Percentiles rank a stretch among this genome's conserved stretches.
Evolutionary conservation across 1,140 invertebrate genomes (phyloP).

Genomic region (Prorops nasuta): DNA sequence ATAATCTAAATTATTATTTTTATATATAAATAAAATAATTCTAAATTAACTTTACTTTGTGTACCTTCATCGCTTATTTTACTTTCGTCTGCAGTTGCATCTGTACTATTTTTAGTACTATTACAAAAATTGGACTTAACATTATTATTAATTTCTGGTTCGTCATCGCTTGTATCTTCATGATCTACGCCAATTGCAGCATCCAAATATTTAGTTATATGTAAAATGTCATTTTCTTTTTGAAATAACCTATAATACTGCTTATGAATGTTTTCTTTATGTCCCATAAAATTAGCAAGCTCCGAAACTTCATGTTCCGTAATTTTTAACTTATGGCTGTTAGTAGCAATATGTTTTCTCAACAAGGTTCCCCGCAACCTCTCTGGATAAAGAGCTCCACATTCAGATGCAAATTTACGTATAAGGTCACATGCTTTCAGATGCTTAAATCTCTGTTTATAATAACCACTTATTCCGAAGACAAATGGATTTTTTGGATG

Average conservation of each 20-base stretch:
- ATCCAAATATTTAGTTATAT: conserved; percentile 6
- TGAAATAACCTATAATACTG: conserved; percentile 13
- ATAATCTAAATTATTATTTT: too few species aligned
- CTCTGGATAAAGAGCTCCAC: conserved; percentile 6
- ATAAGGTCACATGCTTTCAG: conserved; percentile 1
- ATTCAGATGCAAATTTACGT: conserved; percentile 2
- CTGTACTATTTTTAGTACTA: too few species aligned
- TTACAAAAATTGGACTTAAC: too few species aligned
- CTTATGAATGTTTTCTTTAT: conserved; percentile 17
- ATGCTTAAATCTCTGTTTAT: background rate
- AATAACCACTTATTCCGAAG: background rate
- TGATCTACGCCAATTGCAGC: too few species aligned
- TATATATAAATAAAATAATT: too few species aligned
- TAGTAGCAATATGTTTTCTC: conserved; percentile 17
- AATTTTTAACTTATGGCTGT: conserved; percentile 15
- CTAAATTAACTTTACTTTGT: too few species aligned
- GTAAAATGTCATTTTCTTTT: conserved; percentile 1
- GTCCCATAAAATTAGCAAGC: conserved; percentile 28
- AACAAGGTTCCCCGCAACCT: conserved; percentile 12
- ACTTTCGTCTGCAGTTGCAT: too few species aligned
- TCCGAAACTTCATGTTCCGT: conserved; percentile 16
- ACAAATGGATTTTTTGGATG: background rate
- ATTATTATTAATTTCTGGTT: too few species aligned
- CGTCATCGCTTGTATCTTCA: too few species aligned
- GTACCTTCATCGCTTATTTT: too few species aligned